Conservation (phyloP, 2,888 invertebrate genomes). For the Cephus pulcher region DNA sequence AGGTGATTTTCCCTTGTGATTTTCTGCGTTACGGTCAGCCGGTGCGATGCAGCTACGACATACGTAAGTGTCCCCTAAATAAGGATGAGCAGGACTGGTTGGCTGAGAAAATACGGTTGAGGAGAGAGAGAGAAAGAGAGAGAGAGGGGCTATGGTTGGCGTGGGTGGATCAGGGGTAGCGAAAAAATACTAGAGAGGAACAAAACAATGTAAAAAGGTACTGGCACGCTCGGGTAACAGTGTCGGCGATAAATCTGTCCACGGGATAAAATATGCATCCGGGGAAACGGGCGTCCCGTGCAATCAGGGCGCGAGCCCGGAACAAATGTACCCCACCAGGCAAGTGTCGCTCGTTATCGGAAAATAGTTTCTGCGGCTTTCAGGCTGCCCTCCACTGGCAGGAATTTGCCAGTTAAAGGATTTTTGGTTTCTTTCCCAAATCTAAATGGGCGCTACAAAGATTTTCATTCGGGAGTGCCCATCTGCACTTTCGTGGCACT, state of each 20-base stretch:
- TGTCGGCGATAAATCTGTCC: conserved; percentile 59
- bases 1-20: background rate
- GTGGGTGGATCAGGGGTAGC: background rate
- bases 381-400: conserved; percentile 14
- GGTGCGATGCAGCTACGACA: background rate
- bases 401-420: background rate
- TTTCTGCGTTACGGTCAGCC: background rate
- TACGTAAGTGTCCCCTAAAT: background rate
- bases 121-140: background rate
- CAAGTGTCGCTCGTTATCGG: conserved; percentile 57
- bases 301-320: conserved; percentile 57
- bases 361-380: conserved; percentile 56
- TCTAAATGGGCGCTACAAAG: background rate
- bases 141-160: background rate
- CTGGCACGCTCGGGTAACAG: conserved; percentile 47
- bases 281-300: conserved; percentile 39
- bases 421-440: background rate
- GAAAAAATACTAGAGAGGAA: background rate
- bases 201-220: conserved; percentile 22
- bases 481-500: background rate
- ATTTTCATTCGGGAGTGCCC: background rate
- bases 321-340: conserved; percentile 54
- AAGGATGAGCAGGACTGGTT: background rate
- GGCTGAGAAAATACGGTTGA: background rate
- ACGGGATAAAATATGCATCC: conserved; percentile 58